These are phyloP conservation scores for Montifringilla adamsi DNA, from an alignment of 2,113 vertebrate genomes.

Conservation along the genomic window DNA sequence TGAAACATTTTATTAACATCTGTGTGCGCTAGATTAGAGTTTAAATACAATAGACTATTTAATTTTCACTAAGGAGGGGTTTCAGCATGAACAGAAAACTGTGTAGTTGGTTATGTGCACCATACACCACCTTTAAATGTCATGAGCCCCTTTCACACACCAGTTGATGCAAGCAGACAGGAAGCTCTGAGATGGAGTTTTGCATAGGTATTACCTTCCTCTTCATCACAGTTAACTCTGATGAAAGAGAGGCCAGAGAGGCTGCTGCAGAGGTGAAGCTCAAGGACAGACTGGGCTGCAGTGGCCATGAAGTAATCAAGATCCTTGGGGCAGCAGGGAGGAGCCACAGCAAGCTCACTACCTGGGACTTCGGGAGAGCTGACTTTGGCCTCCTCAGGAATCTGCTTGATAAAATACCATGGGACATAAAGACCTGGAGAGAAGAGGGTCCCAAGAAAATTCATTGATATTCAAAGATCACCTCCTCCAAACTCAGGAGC, in stretches of 20 bases:
- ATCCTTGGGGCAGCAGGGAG: neutral
- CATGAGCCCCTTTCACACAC: neutral
- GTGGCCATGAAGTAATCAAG: neutral
- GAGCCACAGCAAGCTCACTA: fast-evolving
- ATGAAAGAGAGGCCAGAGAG: neutral
- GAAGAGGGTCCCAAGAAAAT: neutral
- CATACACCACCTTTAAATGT: neutral
- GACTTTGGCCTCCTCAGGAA: neutral
- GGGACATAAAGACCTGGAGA: neutral
- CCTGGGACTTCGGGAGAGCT: fast-evolving
- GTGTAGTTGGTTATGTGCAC: neutral
- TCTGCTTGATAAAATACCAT: neutral
- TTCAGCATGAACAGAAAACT: neutral
- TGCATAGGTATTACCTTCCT: neutral
- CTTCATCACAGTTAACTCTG: neutral
- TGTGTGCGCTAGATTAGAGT: neutral
- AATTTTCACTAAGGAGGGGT: neutral
- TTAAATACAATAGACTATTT: neutral
- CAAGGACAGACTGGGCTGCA: neutral
- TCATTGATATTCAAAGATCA: neutral
- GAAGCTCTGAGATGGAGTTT: neutral
- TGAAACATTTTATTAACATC: neutral
- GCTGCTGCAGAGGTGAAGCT: neutral
- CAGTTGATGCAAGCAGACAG: neutral
- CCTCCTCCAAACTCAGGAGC: neutral